Conservation (phyloP, 2,113 vertebrate species). For the Dunckerocampus dactyliophorus region DNA sequence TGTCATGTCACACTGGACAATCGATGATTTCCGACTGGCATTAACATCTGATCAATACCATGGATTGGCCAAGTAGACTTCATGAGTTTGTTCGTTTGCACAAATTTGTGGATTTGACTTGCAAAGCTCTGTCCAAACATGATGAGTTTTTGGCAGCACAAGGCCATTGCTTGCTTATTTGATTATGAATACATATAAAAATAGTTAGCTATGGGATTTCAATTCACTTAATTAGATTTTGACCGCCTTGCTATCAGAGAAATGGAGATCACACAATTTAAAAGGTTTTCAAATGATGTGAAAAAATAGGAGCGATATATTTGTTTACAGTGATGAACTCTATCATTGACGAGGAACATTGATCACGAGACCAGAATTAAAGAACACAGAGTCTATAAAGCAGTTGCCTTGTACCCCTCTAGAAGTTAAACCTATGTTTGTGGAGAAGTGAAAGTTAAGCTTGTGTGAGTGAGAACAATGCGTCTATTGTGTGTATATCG, state of each 20-base stretch:
- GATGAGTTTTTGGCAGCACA: conserved; percentile 54
- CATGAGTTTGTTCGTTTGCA: conserved; percentile 30
- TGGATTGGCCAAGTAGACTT: conserved; percentile 35
- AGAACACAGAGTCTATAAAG: too few species aligned
- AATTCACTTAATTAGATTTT: conserved; percentile 28
- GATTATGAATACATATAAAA: conserved; percentile 13
- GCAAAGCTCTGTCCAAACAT: conserved; percentile 40
- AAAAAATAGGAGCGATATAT: too few species aligned
- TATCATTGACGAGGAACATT: too few species aligned
- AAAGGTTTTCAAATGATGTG: too few species aligned
- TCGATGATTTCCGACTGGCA: conserved; percentile 43
- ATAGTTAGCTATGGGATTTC: conserved; percentile 35
- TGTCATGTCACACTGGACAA: conserved; percentile 60
- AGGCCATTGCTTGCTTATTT: conserved; percentile 49
- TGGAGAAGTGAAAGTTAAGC: too few species aligned
- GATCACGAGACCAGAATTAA: too few species aligned
- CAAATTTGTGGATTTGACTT: conserved; percentile 42
- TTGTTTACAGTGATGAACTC: too few species aligned
- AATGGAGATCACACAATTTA: too few species aligned
- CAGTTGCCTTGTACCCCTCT: too few species aligned
- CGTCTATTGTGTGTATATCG: too few species aligned
- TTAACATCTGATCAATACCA: conserved; percentile 55
- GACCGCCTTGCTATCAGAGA: not conserved
- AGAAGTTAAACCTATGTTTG: too few species aligned
- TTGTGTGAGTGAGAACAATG: too few species aligned